Conservation (phyloP, 2,113 vertebrate genomes). For the Blennius ocellaris region DNA sequence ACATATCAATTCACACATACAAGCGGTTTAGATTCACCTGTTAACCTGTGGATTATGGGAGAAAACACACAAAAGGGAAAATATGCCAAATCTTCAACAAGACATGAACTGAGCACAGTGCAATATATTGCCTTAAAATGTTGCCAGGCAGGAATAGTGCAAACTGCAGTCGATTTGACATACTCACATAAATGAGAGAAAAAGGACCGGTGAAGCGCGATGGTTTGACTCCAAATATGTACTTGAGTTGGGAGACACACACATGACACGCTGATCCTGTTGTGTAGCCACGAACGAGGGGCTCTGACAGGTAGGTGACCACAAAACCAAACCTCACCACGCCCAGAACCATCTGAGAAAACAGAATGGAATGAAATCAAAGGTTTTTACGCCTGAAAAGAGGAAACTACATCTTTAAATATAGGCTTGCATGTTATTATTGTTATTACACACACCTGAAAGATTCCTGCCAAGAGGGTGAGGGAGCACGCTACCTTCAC, state of each 20-base stretch:
- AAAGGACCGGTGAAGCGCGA: conserved; percentile 84
- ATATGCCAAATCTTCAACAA: neutral
- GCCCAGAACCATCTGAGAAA: conserved; percentile 88
- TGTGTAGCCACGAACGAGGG: conserved; percentile 92
- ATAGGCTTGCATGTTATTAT: neutral
- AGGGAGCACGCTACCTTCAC: conserved; percentile 87
- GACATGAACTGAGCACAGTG: neutral
- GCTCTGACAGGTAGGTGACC: conserved; percentile 95
- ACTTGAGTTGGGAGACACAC: conserved; percentile 92
- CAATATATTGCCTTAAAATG: neutral
- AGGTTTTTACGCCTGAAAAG: neutral
- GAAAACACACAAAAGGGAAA: too few species aligned
- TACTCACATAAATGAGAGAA: conserved; percentile 90
- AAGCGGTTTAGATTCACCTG: too few species aligned
- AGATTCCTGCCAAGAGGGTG: conserved; percentile 87
- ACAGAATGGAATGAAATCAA: neutral
- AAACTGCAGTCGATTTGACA: neutral
- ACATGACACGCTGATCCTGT: conserved; percentile 90
- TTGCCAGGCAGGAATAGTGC: neutral
- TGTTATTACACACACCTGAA: conserved; percentile 84
- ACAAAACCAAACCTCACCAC: conserved; percentile 93
- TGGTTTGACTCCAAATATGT: conserved; percentile 86
- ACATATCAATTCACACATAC: too few species aligned
- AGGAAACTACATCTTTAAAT: neutral
- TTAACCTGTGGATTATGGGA: too few species aligned